Base-by-base conservation (phyloP, 2,113 vertebrate species). In the Mungos mungo region DNA sequence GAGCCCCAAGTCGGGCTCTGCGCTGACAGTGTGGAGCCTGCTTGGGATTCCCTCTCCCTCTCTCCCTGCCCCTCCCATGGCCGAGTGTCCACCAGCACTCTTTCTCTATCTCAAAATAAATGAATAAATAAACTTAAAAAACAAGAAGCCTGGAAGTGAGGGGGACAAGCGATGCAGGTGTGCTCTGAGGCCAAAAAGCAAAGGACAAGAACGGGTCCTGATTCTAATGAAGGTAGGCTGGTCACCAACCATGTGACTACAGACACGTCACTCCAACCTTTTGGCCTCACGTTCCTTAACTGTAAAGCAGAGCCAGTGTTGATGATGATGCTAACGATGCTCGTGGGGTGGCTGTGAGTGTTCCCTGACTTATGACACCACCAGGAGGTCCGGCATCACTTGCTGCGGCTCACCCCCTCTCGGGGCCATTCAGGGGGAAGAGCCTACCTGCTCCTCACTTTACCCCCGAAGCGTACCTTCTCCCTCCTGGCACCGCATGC, bases 281-380 rank as follows among this genome's bases (percentile, higher is more conserved):
- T 18, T 82, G 33, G 8, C 60, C 25, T 66, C 52, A 63, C 57
- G 35, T n/a, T 90, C 65, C 85, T 85, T 25, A 38, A 13, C 47
- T 68, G 12, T 54, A 41, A 72, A 25, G 69, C 4, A 19, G 54
- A 33, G 45, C 11, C 76, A 45, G 19, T 1, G 5, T 35, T 6
- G 18, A 54, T 38, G 13, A 69, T 3, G 19, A 38, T 52, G 47
- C 3, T 2, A 6, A 27, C 15, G 27, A 27, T 29, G 63, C 82
- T 23, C 29, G 7, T 0, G 1, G 81, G 93, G 31, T 12, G 4
- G 5, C 0, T 14, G n/a, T 2, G 12, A 72, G 84, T n/a, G 38
- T 54, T 66, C 41, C 57, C 23, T 2, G 27, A 54, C n/a, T 23
- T 27, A 38, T 25, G 3, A 15, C 9, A 2, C 29, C 66, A 33